Evolutionary conservation across 2,888 invertebrate species (phyloP), one percentile per base, ranked within the genome.

Genomic region (Andrena flavipes): DNA sequence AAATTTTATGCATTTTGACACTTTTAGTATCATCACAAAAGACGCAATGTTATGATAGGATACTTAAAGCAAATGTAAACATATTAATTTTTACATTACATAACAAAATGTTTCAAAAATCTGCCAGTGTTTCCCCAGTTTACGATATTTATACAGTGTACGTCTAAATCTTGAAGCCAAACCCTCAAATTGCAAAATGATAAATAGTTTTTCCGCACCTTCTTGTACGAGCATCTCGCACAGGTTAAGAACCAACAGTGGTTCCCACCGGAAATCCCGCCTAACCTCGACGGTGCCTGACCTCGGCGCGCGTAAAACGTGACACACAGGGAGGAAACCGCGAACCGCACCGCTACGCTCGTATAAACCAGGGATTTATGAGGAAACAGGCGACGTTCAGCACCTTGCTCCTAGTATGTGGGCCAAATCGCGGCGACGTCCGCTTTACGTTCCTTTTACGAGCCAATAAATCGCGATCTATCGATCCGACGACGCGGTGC

Each of bases 301-400:
- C 70, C 60, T 7, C 10, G 20, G 49, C 49, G 26, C 60, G 62
- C 62, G 78, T 68, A 89, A 88, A 88, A 89, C 85, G 81, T 82
- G 86, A 86, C 87, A 85, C 56, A 26, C 86, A 78, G 88, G 88
- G 88, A 91, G 90, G 89, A 91, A 92, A 91, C 91, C 92, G 87
- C 92, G 90, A 86, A 91, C 90, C 90, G 80, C 87, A 86, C 68
- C 80, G 81, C 77, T 77, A 20, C 62, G 74, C 73, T 80, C 89
- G 89, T 90, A 91, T 92, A 91, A 91, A 90, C 82, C 82, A 80
- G 80, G 90, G 90, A 92, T 92, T 92, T 92, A 92, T 89, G 92
- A 88, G 72, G 75, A 68, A 85, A 69, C 67, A 69, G 60, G 60
- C 76, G 59, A 77, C 72, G 63, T 79, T 77, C 75, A 86, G 84